Base-by-base conservation (phyloP, 2,888 invertebrate species). In the Sphaerophoria taeniata region DNA sequence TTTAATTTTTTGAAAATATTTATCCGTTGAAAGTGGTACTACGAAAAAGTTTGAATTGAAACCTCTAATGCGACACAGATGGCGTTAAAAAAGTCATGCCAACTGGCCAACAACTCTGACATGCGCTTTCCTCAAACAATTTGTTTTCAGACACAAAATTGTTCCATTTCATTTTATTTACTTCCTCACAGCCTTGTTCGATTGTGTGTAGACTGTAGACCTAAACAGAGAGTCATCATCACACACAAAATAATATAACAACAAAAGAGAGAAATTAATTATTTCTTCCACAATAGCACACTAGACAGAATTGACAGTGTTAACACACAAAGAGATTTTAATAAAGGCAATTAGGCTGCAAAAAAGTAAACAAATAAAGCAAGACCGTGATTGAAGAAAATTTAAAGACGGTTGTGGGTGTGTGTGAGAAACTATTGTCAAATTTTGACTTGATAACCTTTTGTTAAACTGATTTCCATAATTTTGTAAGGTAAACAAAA, bases 161-260 rank as follows among this genome's bases (percentile, higher is more conserved):
- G 63, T 69, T 55, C 34, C 43, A 53, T 65, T 72, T 43, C 31
- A 31, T 53, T 24, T 24, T 67, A 67, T 67, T 53, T 67, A 67
- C 69, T 56, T 65, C 67, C 60, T 69, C 6, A 53, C 65, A 79
- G 71, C 83, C 83, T 84, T 84, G 83, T 49, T 12, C 33, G 56
- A 53, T 12, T n/a, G 5, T 67, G 4, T 36, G 36, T 24, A 9
- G 24, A 24, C 2, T 51, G 24, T 58, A 43, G 47, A 71, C 55
- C 24, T 71, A 75, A 79, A 67, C 71, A 83, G 65, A 74, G 83
- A 69, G 69, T 3, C 39, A 76, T 33, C 43, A 12, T 12, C 14
- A 43, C 39, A 24, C 24, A 24, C 4, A 7, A 9, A 43, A 31
- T 31, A 34, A 7, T n/a, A 58, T n/a, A 12, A 43, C 4, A 39